Percentiles rank a stretch among this genome's conserved stretches.
Evolutionary conservation across 2,888 invertebrate species (phyloP).

Genomic region (Aphelenchoides bicaudatus): DNA sequence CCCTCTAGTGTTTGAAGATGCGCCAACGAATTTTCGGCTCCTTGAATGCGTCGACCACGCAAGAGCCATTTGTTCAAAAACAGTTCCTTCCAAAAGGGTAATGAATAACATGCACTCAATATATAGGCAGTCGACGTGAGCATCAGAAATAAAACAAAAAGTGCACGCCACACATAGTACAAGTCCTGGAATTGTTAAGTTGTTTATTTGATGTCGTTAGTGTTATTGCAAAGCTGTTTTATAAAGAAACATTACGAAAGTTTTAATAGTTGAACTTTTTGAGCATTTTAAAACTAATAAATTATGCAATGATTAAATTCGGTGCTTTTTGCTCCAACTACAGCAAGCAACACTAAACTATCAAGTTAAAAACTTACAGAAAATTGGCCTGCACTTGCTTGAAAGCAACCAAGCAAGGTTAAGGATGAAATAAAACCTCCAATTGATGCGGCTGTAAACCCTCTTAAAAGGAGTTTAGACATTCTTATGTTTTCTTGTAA

Average conservation of each 20-base stretch:
- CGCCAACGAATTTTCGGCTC: background rate
- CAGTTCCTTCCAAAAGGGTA: conserved; percentile 12
- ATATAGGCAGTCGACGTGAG: conserved; percentile 3
- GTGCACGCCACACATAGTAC: background rate
- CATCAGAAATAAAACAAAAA: background rate
- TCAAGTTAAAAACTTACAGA: no score
- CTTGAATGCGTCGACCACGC: background rate
- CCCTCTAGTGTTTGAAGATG: conserved; percentile 3
- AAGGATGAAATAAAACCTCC: background rate
- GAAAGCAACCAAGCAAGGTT: background rate
- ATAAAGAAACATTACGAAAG: background rate
- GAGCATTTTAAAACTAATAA: no score
- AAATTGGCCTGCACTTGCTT: no score
- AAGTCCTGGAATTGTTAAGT: conserved; percentile 1
- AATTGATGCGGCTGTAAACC: background rate
- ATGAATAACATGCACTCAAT: background rate
- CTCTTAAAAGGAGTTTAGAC: background rate
- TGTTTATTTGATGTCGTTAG: background rate
- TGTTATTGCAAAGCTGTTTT: no score
- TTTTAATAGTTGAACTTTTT: no score
- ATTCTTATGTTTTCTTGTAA: conserved; percentile 1
- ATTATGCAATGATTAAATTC: no score
- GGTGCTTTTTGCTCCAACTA: no score
- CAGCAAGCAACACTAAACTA: no score
- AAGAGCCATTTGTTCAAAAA: background rate